Evolutionary conservation across 2,797 vertebrate genomes (phyloP).

Genomic region (Vireo griseus): DNA sequence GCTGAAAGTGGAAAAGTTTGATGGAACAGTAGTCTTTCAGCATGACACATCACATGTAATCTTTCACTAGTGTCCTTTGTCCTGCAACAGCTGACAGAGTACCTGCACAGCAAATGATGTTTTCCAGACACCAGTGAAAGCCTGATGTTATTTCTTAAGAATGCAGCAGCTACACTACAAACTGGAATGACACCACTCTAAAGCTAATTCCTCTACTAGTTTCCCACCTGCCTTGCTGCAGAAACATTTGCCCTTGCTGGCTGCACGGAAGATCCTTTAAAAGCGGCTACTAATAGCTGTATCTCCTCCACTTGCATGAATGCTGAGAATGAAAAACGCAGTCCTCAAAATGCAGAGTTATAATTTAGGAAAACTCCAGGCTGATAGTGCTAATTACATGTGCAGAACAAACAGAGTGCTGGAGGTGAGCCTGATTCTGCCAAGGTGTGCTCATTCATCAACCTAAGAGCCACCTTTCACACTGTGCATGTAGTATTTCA

Average conservation of each 20-base stretch:
- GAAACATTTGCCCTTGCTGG: neutral
- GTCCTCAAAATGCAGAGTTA: neutral
- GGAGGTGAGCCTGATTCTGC: neutral
- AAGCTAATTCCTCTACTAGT: neutral
- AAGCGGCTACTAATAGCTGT: neutral
- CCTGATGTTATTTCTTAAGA: constrained; percentile 50
- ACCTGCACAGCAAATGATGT: constrained; percentile 45
- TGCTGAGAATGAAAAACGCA: neutral
- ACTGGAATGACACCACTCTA: neutral
- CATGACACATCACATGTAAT: neutral
- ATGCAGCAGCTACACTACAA: constrained; percentile 1
- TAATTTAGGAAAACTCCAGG: neutral
- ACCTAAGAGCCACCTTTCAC: neutral
- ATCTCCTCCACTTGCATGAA: neutral
- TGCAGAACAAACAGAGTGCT: neutral
- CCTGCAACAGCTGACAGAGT: constrained; percentile 24
- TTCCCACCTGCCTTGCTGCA: neutral
- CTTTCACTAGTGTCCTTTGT: constrained; percentile 41
- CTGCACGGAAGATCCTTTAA: neutral
- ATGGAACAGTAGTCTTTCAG: constrained; percentile 7
- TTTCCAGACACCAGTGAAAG: constrained; percentile 27
- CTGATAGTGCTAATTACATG: neutral
- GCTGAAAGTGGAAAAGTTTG: neutral
- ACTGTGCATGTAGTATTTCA: neutral
- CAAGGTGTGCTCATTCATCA: constrained; percentile 15